Evolutionary conservation across 2,888 invertebrate species (phyloP), one percentile per base, ranked within the genome.

Genomic region (Caenorhabditis sp.): DNA sequence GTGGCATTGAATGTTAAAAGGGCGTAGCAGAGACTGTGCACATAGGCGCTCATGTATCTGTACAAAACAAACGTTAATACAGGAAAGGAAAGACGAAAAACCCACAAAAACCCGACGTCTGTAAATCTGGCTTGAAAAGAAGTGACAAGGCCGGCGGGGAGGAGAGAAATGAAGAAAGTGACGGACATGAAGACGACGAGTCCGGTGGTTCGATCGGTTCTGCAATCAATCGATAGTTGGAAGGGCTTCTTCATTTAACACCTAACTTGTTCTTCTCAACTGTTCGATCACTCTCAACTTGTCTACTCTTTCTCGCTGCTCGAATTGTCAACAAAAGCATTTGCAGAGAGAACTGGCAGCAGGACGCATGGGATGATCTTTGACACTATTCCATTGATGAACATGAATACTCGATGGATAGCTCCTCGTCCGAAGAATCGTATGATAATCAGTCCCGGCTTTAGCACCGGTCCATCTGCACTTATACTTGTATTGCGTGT

Each of bases 321-420:
- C 20, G 8, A 9, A 50, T 50, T 4, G 20, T 5, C 2, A 50
- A 15, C n/a, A n/a, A n/a, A n/a, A 40, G 13, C 3, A 35, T 15
- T 3, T 40, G 28, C 8, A 60, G 15, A 44, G 44, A 40, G 3
- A 5, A 40, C 24, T 13, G 60, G 60, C 0, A 60, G 40, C 0
- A 60, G 15, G 22, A 60, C 15, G 15, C 60, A 60, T 11, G 60
- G 60, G 11, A 60, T 20, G 11, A 60, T 40, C 50, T 24, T 40
- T 2, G 62, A 50, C 8, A 13, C 11, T 18, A 47, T 6, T 6
- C 47, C 50, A 62, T 62, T 62, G 9, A 47, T 18, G 8, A 62
- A 9, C 5, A 50, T 47, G 18, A 62, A 50, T 5, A 18, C 9
- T 28, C 50, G 18, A n/a, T 47, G 28, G 8, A 28, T 11, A 1